phyloP scores from a whole-genome alignment of 2,113 vertebrate species.

The Pedionomus torquatus region DNA sequence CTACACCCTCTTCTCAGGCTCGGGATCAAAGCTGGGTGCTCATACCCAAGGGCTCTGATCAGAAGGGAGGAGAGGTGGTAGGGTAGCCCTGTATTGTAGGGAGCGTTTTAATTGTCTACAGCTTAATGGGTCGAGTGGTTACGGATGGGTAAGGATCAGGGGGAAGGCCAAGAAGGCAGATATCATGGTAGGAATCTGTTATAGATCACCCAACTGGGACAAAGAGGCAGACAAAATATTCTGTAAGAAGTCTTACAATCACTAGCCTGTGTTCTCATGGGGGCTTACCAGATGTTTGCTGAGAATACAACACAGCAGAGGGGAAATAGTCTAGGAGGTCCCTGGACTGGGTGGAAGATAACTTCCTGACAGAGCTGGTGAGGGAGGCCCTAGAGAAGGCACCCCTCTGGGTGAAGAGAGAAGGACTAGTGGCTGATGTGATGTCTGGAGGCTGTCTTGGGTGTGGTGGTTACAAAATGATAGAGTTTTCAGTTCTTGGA shows the following conservation, averaged over 20 bases:
- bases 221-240: not conserved
- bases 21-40: not conserved
- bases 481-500: not conserved
- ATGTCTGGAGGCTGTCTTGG: not conserved
- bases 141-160: not conserved
- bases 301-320: not conserved
- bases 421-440: not conserved
- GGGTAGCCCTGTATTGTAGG: not conserved
- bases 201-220: not conserved
- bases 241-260: not conserved
- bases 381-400: not conserved
- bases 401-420: not conserved
- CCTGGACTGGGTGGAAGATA: not conserved
- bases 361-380: not conserved
- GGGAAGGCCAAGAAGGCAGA: not conserved
- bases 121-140: not conserved
- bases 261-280: not conserved
- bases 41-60: not conserved
- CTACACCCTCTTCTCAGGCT: not conserved
- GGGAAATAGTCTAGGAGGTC: not conserved
- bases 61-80: not conserved
- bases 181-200: not conserved
- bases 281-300: not conserved
- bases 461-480: not conserved
- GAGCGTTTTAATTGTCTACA: not conserved